A percentile compares a stretch with the other conserved stretches of the same genome.
These are phyloP conservation scores for Allophyes oxyacanthae DNA, from an alignment of 2,888 invertebrate genomes.

Conservation along the genomic window DNA sequence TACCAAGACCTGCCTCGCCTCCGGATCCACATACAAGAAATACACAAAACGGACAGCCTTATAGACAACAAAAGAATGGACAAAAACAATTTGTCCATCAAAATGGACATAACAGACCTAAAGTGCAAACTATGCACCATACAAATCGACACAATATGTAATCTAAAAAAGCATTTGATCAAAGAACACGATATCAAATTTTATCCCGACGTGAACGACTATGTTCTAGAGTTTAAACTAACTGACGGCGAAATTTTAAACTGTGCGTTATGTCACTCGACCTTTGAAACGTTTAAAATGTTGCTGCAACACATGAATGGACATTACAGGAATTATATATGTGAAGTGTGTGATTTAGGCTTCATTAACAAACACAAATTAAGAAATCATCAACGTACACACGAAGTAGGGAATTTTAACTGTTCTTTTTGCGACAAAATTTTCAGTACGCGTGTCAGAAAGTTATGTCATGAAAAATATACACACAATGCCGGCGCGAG, in stretches of 20 bases:
- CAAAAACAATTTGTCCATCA: constrained; percentile 77
- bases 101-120: constrained; percentile 80
- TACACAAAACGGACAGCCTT: constrained; percentile 65
- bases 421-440: constrained; percentile 80
- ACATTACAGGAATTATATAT: constrained; percentile 81
- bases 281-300: constrained; percentile 82
- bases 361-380: constrained; percentile 80
- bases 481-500: constrained; percentile 76
- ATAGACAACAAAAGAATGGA: constrained; percentile 70
- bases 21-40: constrained; percentile 62
- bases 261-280: constrained; percentile 77
- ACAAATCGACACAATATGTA: constrained; percentile 62
- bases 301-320: constrained; percentile 82
- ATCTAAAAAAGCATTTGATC: constrained; percentile 72
- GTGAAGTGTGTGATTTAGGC: constrained; percentile 79
- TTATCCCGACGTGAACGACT: constrained; percentile 75
- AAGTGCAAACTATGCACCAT: constrained; percentile 72
- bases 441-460: constrained; percentile 73
- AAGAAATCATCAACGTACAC: constrained; percentile 76
- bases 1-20: constrained; percentile 65
- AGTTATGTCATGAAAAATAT: constrained; percentile 80
- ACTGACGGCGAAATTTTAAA: constrained; percentile 69
- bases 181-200: constrained; percentile 76
- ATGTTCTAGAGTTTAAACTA: constrained; percentile 79
- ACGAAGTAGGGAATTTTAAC: constrained; percentile 75